Evolutionary conservation across 2,797 vertebrate species (phyloP), one percentile per base, ranked within the genome.

Genomic region (Pantherophis vulpinus): DNA sequence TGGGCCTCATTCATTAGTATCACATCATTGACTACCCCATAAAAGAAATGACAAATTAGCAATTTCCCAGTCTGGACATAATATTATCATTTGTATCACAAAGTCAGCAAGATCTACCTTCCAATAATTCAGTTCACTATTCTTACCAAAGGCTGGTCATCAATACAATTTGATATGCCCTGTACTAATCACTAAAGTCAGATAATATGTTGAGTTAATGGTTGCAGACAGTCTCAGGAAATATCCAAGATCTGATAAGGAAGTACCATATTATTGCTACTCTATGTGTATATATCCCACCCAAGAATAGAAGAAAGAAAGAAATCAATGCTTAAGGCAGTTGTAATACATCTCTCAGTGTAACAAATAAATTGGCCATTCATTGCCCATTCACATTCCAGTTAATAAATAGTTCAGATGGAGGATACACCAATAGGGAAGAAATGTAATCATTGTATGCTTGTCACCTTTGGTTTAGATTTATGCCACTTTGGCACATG

Each of bases 161-260:
- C 98, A 97, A 97, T 98, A 98, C 89, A 90, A 96, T 97, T 98
- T 98, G 98, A 98, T 97, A 97, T 98, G 96, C 97, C 95, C 96
- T 96, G 98, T 96, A 98, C 98, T 99, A 99, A 99, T 99, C 99
- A 98, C 98, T 97, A 97, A 96, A 98, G 98, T 98, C 98, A 98
- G 98, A 98, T 98, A 98, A 98, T 98, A 98, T 95, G 97, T 98
- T 98, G 98, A 98, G 98, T 99, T 99, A 99, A 99, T 99, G 98
- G 98, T 94, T 96, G 97, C 98, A 98, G 98, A 98, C 98, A 98
- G 98, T 98, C 98, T 97, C 98, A 97, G 98, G 98, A 98, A 97
- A 97, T 98, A 98, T 98, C 98, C 97, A 97, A 98, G 98, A 98
- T 98, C 97, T 98, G 98, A 99, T 99, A 99, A 99, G 97, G 97